phyloP scores from a whole-genome alignment of 2,113 vertebrate genomes.

The Hippocampus barbouri region DNA sequence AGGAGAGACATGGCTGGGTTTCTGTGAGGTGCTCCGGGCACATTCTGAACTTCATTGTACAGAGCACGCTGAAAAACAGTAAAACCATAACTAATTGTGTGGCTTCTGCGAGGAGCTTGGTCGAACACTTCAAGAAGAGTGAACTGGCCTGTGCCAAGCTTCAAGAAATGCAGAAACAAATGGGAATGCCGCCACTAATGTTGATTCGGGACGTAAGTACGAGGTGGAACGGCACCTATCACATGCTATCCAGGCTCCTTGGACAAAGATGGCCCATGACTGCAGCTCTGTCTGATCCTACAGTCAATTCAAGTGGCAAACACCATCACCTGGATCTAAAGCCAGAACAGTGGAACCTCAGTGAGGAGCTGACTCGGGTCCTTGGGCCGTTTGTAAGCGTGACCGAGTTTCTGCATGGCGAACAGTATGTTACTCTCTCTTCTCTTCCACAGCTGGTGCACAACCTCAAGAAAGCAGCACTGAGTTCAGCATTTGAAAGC shows the following conservation, averaged over 20 bases:
- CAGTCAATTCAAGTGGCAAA: slow-evolving; percentile 7
- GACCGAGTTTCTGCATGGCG: neutral
- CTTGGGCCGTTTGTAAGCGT: neutral
- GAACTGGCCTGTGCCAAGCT: slow-evolving; percentile 28
- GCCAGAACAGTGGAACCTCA: slow-evolving; percentile 15
- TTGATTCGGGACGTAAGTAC: slow-evolving; percentile 6
- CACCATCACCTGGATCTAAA: slow-evolving; percentile 20
- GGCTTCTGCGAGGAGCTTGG: slow-evolving; percentile 16
- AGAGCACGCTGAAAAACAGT: slow-evolving; percentile 11
- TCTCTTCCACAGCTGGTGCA: neutral
- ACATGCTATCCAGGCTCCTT: slow-evolving; percentile 17
- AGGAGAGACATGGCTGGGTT: slow-evolving; percentile 9
- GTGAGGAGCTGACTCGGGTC: slow-evolving; percentile 7
- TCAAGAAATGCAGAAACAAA: slow-evolving; percentile 16
- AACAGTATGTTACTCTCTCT: neutral
- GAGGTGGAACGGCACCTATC: slow-evolving; percentile 16
- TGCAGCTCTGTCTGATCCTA: neutral
- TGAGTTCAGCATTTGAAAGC: neutral
- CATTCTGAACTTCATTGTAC: slow-evolving; percentile 30
- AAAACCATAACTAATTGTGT: neutral
- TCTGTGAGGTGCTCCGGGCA: slow-evolving; percentile 29
- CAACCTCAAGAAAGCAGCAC: neutral
- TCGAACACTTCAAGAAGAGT: slow-evolving; percentile 42
- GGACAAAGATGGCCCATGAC: slow-evolving; percentile 24
- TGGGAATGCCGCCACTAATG: neutral